Evolutionary conservation across 2,888 invertebrate genomes (phyloP).

Genomic region (Anthrax anthrax): DNA sequence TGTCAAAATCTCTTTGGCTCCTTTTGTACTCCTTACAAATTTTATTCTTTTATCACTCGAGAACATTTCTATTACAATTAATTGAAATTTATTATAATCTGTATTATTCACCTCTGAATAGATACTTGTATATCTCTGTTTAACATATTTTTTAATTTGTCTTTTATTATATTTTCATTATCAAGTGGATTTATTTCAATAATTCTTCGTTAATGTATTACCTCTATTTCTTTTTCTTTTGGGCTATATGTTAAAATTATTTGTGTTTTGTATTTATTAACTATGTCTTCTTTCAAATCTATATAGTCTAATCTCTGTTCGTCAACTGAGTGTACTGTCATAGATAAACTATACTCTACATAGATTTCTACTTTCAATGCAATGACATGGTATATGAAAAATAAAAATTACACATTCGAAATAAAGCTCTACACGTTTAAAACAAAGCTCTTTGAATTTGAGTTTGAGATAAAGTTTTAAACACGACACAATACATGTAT

Average conservation of each 20-base stretch:
- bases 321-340: neutral
- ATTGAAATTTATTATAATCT: slow-evolving; percentile 11
- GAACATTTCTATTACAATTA: slow-evolving; percentile 9
- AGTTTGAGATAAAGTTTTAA: too few species aligned
- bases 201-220: slow-evolving; percentile 8
- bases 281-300: too few species aligned
- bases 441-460: too few species aligned
- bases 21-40: slow-evolving; percentile 6
- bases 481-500: too few species aligned
- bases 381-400: too few species aligned
- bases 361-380: too few species aligned
- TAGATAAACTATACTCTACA: too few species aligned
- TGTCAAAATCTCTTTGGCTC: slow-evolving; percentile 2
- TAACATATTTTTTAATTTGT: slow-evolving; percentile 5
- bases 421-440: too few species aligned
- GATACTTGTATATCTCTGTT: slow-evolving; percentile 8
- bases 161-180: slow-evolving; percentile 5
- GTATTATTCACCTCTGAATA: slow-evolving; percentile 10
- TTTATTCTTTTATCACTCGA: slow-evolving; percentile 4
- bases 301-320: neutral
- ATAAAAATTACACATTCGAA: too few species aligned
- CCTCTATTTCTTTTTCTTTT: slow-evolving; percentile 1
- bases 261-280: slow-evolving; percentile 3
- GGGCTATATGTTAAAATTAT: slow-evolving; percentile 8
- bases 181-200: slow-evolving; percentile 8